These are phyloP conservation scores for Cheilosia pagana DNA, from an alignment of 2,888 invertebrate species.

Conservation along the genomic window DNA sequence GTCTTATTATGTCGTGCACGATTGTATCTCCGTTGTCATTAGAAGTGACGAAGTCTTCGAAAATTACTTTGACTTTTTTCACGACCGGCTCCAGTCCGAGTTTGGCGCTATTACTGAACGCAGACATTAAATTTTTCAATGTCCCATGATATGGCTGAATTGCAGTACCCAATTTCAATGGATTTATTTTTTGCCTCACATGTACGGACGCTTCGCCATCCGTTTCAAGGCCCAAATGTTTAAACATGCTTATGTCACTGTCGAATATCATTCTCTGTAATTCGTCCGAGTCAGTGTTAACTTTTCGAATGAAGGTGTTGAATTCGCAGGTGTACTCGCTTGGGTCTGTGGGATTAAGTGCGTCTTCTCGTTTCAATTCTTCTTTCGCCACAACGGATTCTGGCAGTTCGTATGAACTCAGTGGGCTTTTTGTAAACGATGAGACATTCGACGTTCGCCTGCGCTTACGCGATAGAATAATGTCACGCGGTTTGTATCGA, in stretches of 20 bases:
- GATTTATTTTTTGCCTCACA: neutral
- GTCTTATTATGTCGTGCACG: constrained; percentile 80
- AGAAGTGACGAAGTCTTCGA: constrained; percentile 77
- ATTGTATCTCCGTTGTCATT: constrained; percentile 79
- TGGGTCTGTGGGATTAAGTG: constrained; percentile 75
- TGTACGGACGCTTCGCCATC: constrained; percentile 3
- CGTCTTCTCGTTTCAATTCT: constrained; percentile 70
- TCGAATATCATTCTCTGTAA: neutral
- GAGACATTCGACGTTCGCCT: constrained; percentile 78
- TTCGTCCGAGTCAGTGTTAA: constrained; percentile 17
- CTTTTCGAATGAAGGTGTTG: neutral
- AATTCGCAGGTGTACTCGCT: constrained; percentile 38
- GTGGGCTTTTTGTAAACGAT: constrained; percentile 76
- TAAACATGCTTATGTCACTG: no score
- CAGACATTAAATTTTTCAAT: constrained; percentile 17
- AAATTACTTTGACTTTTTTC: constrained; percentile 76
- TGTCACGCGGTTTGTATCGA: constrained; percentile 87
- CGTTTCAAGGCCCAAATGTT: neutral
- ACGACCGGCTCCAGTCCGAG: neutral
- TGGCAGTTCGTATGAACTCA: constrained; percentile 80
- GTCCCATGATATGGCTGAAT: constrained; percentile 1
- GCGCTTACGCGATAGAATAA: constrained; percentile 82
- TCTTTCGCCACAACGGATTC: constrained; percentile 79
- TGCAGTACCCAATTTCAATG: neutral
- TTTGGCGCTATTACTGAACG: constrained; percentile 2